A percentile compares a stretch with the other conserved stretches of the same genome.
Conservation (phyloP, 2,888 invertebrate species). For the Phorcus lineatus region DNA sequence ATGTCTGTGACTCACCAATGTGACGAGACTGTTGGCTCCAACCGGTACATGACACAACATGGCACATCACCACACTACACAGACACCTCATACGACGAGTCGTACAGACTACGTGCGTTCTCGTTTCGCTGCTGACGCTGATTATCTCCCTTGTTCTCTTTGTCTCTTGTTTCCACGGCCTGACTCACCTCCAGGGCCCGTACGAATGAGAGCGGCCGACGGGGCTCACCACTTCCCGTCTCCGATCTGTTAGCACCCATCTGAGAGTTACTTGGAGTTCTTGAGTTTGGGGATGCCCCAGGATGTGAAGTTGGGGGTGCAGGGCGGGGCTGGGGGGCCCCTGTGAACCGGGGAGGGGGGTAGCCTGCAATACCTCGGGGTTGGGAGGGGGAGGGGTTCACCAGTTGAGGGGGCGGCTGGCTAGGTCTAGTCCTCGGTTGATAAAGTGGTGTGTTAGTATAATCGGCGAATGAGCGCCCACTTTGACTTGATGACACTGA, state of each 20-base stretch:
- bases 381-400: not conserved
- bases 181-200: constrained; percentile 75
- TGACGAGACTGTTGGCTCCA: too few relatives aligned
- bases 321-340: constrained; percentile 33
- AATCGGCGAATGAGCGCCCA: not conserved
- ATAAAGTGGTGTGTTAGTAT: not conserved
- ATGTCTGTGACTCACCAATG: too few relatives aligned
- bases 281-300: constrained; percentile 18
- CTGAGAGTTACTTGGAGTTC: constrained; percentile 27
- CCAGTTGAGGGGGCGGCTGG: constrained; percentile 11
- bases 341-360: constrained; percentile 19
- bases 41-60: too few relatives aligned
- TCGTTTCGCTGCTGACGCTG: constrained; percentile 37
- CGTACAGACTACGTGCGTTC: constrained; percentile 58
- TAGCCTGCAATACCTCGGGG: constrained; percentile 21
- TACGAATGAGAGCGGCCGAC: constrained; percentile 74
- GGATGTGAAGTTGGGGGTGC: constrained; percentile 13
- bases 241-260: constrained; percentile 28
- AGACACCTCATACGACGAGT: constrained; percentile 68
- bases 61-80: constrained; percentile 43
- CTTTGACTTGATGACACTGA: not conserved
- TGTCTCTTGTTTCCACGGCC: constrained; percentile 57
- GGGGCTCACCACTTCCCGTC: constrained; percentile 35
- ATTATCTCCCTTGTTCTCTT: constrained; percentile 48
- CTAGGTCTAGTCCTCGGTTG: not conserved